Base-by-base conservation (phyloP, 2,113 vertebrate genomes). In the Xiphophorus hellerii region DNA sequence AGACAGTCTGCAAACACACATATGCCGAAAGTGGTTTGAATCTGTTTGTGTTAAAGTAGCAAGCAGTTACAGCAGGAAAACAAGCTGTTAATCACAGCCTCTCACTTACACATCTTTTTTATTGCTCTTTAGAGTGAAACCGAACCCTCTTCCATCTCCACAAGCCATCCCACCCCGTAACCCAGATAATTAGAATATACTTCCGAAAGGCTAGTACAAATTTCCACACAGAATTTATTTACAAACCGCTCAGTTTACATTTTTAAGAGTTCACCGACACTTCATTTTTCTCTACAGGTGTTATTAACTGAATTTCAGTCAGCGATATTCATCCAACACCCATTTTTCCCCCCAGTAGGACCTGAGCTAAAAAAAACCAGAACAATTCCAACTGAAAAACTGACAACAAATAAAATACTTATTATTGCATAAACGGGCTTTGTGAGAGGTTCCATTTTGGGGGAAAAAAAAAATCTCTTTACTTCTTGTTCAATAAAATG, bases 191-290 rank as follows among this genome's bases (percentile, higher is more conserved):
- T 91, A 86, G 66, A 82, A 81, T 76, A 92, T 76, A 83, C 66
- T 81, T 71, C 64, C 58, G 30, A 81, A 82, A 76, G 82, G 82
- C 85, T 90, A 90, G 73, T 77, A 84, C n/a, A 91, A 92, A 92
- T 88, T 90, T 93, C 94, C 91, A 94, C 51, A 20, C 30, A 72
- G 13, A 33, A 73, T 80, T 37, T 92, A 93, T 93, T 85, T 92
- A 93, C 90, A 61, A 70, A 68, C 71, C 87, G 78, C 63, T 71
- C 71, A 25, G 70, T 87, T 73, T 74, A 90, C 84, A 88, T 82
- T 80, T 62, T 82, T 70, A 71, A 62, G 69, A 89, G 67, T 77
- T 83, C 37, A 81, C 82, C 44, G 67, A 70, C 39, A 61, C 65
- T 73, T 73, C 27, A 39, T 68, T 42, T 80, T 39, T 88, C 73